Percentiles rank a stretch among this genome's conserved stretches.
phyloP scores from a whole-genome alignment of 2,888 invertebrate genomes.

The Dryadula phaetusa region DNA sequence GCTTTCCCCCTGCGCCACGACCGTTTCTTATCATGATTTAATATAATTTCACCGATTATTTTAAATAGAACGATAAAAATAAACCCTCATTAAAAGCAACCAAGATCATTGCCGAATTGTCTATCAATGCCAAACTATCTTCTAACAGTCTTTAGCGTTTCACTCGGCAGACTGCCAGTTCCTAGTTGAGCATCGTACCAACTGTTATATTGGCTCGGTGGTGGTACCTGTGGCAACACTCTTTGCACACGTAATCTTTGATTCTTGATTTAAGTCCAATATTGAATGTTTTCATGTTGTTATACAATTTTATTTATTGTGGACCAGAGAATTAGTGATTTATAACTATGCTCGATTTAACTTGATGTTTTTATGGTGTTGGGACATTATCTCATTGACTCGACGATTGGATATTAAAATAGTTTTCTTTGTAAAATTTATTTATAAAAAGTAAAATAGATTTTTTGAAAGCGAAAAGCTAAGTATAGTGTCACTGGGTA shows the following conservation, averaged over 20 bases:
- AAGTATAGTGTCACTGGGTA: too few species aligned
- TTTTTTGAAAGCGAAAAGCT: too few species aligned
- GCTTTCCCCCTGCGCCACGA: too few species aligned
- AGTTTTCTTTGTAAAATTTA: too few species aligned
- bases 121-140: slow-evolving; percentile 36
- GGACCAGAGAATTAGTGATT: too few species aligned
- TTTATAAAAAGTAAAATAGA: too few species aligned
- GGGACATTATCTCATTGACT: too few species aligned
- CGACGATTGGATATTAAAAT: too few species aligned
- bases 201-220: slow-evolving; percentile 23
- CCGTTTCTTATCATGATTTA: too few species aligned
- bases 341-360: too few species aligned
- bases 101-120: slow-evolving; percentile 29
- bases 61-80: slow-evolving; percentile 17
- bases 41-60: background rate
- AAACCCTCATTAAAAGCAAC: slow-evolving; percentile 8
- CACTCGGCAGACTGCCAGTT: slow-evolving; percentile 39
- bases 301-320: too few species aligned
- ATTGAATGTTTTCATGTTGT: background rate
- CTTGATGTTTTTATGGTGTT: too few species aligned
- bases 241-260: background rate
- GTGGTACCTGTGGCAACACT: background rate
- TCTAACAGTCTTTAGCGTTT: slow-evolving; percentile 33
- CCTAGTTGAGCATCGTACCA: slow-evolving; percentile 40
- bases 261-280: background rate